Evolutionary conservation across 2,113 vertebrate genomes (phyloP).

Genomic region (Esox niger): DNA sequence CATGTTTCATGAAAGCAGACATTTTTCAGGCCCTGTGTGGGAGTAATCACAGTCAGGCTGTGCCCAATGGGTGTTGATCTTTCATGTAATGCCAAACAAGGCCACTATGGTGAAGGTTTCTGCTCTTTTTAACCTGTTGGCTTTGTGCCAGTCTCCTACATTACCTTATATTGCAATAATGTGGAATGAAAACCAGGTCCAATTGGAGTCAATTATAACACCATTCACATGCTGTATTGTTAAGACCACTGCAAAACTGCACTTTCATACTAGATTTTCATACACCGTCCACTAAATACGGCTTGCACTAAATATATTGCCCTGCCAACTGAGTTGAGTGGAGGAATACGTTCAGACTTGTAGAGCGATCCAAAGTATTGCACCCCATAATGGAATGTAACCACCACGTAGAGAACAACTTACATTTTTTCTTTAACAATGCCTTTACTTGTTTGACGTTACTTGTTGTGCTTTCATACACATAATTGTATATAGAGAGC

Average conservation of each 20-base stretch:
- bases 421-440: too few species aligned
- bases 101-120: not conserved
- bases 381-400: not conserved
- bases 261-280: too few species aligned
- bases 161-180: too few species aligned
- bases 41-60: not conserved
- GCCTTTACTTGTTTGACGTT: not conserved
- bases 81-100: conserved; percentile 13
- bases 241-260: too few species aligned
- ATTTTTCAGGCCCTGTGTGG: not conserved
- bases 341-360: conserved; percentile 2
- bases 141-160: not conserved
- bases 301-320: not conserved
- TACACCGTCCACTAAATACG: too few species aligned
- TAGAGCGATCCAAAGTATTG: not conserved
- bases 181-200: too few species aligned
- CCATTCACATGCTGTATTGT: too few species aligned
- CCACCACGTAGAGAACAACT: not conserved
- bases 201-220: too few species aligned
- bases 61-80: not conserved
- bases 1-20: not conserved
- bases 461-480: not conserved
- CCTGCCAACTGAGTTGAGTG: not conserved
- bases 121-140: not conserved
- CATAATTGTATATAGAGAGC: too few species aligned